These are phyloP conservation scores for Macrobrachium rosenbergii DNA, from an alignment of 1,140 invertebrate species.

Conservation along the genomic window DNA sequence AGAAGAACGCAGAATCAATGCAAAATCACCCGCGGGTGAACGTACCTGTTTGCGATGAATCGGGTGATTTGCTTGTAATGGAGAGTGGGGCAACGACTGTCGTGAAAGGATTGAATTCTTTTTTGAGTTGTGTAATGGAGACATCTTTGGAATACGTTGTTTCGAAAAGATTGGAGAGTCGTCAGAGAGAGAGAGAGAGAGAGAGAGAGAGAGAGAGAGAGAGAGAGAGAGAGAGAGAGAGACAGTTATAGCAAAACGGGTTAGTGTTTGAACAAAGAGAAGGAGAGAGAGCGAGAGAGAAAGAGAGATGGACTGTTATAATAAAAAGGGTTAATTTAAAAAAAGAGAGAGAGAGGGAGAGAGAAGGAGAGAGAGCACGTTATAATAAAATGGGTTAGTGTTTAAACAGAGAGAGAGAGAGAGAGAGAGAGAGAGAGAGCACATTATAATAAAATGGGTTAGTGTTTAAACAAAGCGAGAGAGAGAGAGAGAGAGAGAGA, in stretches of 20 bases:
- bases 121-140: constrained; percentile 2
- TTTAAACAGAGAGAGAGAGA: neutral
- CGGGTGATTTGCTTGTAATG: too few relatives aligned
- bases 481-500: neutral
- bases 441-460: too few relatives aligned
- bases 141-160: neutral
- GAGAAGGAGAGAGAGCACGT: constrained; percentile 22
- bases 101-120: neutral
- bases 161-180: neutral
- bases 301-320: too few relatives aligned
- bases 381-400: too few relatives aligned
- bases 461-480: too few relatives aligned
- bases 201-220: constrained; percentile 14
- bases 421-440: constrained; percentile 25
- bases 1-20: too few relatives aligned
- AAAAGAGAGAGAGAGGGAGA: neutral
- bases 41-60: too few relatives aligned
- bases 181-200: constrained; percentile 24
- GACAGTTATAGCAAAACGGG: neutral
- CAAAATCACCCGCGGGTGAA: too few relatives aligned
- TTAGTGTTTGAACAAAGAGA: too few relatives aligned
- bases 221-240: constrained; percentile 22
- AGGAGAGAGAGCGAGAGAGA: too few relatives aligned
- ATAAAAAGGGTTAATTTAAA: neutral
- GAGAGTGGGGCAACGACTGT: too few relatives aligned